phyloP scores from a whole-genome alignment of 2,797 vertebrate species.

The Phoeniculus purpureus region DNA sequence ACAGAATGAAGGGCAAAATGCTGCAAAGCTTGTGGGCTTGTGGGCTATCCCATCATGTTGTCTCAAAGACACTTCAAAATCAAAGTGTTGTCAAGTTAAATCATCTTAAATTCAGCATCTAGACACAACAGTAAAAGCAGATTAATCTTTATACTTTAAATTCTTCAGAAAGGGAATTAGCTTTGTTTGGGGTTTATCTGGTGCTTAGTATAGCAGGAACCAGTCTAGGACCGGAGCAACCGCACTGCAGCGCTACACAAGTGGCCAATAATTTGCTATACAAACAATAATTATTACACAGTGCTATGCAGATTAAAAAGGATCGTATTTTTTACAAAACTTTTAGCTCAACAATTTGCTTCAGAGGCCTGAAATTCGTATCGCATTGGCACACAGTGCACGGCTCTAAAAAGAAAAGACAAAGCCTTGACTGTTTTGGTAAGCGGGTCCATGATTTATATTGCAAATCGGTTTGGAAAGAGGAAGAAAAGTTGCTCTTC shows the following conservation, averaged over 20 bases:
- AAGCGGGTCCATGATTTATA: slow-evolving; percentile 1
- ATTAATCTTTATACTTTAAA: neutral
- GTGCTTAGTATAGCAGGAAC: neutral
- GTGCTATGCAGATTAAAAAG: neutral
- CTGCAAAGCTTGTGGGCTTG: neutral
- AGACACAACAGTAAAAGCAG: neutral
- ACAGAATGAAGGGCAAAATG: neutral
- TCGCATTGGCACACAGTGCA: neutral
- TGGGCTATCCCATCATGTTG: neutral
- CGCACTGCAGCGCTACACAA: neutral
- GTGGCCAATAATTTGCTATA: neutral
- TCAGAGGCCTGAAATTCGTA: neutral
- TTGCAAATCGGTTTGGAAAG: slow-evolving; percentile 37
- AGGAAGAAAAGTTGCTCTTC: slow-evolving; percentile 61
- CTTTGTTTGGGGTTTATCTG: neutral
- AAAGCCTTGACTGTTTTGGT: neutral
- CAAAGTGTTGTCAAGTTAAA: neutral
- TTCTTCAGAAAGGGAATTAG: neutral
- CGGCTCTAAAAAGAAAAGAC: neutral
- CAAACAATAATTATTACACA: too few species aligned
- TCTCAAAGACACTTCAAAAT: neutral
- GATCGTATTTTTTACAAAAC: neutral
- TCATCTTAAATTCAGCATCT: neutral
- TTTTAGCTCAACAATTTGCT: neutral
- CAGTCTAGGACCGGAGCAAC: neutral